Conservation (phyloP, 2,888 invertebrate genomes). For the Drosophila falleni region DNA sequence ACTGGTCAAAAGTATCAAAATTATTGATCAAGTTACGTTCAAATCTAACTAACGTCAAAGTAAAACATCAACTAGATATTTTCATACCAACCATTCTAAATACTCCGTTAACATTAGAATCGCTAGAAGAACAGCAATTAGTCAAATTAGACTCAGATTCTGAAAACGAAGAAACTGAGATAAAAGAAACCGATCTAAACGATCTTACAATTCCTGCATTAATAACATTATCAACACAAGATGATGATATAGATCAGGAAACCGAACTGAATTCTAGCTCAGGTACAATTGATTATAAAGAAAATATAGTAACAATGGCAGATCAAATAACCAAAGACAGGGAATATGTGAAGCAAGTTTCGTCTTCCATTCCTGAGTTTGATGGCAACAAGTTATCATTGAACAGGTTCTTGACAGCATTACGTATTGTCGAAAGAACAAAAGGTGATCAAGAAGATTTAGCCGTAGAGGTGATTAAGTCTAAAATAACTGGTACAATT, state of each 20-base stretch:
- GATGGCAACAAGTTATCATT: too few relatives aligned
- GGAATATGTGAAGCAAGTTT: background rate
- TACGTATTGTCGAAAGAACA: too few relatives aligned
- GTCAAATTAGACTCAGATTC: constrained; percentile 11
- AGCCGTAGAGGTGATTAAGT: too few relatives aligned
- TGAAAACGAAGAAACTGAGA: constrained; percentile 11
- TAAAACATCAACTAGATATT: too few relatives aligned
- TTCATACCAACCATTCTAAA: too few relatives aligned
- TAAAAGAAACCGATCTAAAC: constrained; percentile 6
- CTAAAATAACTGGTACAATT: too few relatives aligned
- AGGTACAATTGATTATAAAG: constrained; percentile 1
- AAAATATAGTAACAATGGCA: background rate
- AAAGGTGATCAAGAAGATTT: too few relatives aligned
- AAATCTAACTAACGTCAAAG: too few relatives aligned
- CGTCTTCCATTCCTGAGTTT: background rate
- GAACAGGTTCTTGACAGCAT: too few relatives aligned
- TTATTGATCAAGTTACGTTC: too few relatives aligned
- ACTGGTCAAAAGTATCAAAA: too few relatives aligned
- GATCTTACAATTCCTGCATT: constrained; percentile 2
- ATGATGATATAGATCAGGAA: constrained; percentile 3
- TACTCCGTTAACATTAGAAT: background rate
- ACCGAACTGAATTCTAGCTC: constrained; percentile 2
- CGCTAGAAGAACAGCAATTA: constrained; percentile 4
- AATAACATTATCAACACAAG: background rate
- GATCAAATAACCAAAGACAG: background rate